Percentiles rank a stretch among this genome's conserved stretches.
Conservation (phyloP, 2,113 vertebrate genomes). For the Beaufortia kweichowensis region DNA sequence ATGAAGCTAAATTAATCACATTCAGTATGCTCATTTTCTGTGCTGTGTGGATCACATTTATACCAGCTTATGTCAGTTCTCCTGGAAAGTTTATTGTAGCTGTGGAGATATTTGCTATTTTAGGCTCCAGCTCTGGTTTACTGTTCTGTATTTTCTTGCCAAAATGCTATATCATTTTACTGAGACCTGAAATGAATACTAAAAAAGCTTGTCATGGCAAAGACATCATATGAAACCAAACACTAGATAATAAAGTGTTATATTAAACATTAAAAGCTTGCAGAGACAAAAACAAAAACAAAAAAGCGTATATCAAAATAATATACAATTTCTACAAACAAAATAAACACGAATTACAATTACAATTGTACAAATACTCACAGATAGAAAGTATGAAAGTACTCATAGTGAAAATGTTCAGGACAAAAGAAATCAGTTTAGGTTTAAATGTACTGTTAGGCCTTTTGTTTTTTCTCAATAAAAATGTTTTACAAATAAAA, state of each 20-base stretch:
- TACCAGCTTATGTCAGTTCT: conserved; percentile 76
- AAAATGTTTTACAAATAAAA: too few relatives aligned
- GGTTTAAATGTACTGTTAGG: too few relatives aligned
- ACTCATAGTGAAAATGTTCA: too few relatives aligned
- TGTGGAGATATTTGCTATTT: conserved; percentile 76
- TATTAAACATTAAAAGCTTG: not conserved
- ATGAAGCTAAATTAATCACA: conserved; percentile 76
- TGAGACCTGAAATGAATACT: conserved; percentile 70
- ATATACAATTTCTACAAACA: too few relatives aligned
- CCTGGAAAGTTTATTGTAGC: conserved; percentile 74
- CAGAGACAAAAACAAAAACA: not conserved
- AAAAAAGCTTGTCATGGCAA: conserved; percentile 71
- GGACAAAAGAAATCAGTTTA: too few relatives aligned
- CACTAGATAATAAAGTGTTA: not conserved
- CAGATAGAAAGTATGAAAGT: too few relatives aligned
- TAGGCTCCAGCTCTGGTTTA: conserved; percentile 71
- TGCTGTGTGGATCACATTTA: conserved; percentile 75
- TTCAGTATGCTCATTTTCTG: conserved; percentile 79
- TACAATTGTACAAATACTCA: too few relatives aligned
- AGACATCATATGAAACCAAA: conserved; percentile 55
- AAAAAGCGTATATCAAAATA: not conserved
- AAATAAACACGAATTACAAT: too few relatives aligned
- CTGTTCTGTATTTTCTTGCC: conserved; percentile 72
- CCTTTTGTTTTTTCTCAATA: too few relatives aligned
- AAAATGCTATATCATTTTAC: conserved; percentile 73